These are phyloP conservation scores for Botia almorhae DNA, from an alignment of 2,797 vertebrate species.

Conservation along the genomic window DNA sequence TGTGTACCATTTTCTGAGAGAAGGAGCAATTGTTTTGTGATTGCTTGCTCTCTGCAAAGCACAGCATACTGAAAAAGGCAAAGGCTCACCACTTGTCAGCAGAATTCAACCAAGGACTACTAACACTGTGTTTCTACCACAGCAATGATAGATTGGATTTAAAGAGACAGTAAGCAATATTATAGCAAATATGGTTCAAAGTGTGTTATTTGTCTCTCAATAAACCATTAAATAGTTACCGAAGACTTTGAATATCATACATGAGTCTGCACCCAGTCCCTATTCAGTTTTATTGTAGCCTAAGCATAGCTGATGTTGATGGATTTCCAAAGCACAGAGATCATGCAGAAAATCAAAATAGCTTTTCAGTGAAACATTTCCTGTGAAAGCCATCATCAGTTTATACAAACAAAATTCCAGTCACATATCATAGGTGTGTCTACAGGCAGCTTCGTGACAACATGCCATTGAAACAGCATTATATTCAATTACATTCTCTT, in stretches of 20 bases:
- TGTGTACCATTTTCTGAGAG: neutral
- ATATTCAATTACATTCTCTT: neutral
- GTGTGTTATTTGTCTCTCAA: no score
- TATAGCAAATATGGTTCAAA: neutral
- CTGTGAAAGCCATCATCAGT: neutral
- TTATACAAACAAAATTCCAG: neutral
- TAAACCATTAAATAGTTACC: no score
- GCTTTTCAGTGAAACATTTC: neutral
- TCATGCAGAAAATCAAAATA: neutral
- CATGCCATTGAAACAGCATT: neutral
- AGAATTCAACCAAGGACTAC: neutral
- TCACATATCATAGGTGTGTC: neutral
- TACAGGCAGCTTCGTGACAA: neutral
- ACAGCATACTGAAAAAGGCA: neutral
- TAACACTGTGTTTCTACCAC: no score
- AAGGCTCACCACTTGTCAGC: no score
- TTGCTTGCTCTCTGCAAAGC: neutral
- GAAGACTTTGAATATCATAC: neutral
- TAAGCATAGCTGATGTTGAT: no score
- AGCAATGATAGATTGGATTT: no score
- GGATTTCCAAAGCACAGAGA: no score
- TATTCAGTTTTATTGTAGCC: neutral
- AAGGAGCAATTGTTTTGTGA: constrained; percentile 4
- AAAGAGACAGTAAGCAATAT: no score
- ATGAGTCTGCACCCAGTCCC: neutral